phyloP scores from a whole-genome alignment of 2,113 vertebrate species.

The Epinephelus cyanopodus region DNA sequence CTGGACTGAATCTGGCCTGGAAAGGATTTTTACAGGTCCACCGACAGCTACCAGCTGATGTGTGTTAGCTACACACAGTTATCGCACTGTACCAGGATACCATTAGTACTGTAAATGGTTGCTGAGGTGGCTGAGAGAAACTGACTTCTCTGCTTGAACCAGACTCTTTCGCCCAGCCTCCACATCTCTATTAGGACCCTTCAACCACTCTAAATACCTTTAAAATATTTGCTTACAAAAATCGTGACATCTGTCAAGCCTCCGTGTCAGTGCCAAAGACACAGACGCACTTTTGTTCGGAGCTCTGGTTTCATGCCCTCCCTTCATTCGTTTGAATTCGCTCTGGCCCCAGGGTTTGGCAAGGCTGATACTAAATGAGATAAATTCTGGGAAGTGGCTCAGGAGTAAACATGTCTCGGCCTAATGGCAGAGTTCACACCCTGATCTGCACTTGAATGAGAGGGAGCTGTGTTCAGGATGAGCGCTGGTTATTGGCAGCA shows the following conservation, averaged over 20 bases:
- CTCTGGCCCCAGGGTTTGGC: constrained; percentile 42
- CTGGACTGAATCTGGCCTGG: not conserved
- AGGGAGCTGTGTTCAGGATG: constrained; percentile 41
- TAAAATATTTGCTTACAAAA: constrained; percentile 41
- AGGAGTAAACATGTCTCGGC: constrained; percentile 57
- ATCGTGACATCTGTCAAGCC: constrained; percentile 38
- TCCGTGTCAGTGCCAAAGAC: not conserved
- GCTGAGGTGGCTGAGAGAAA: not conserved
- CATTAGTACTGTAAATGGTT: not conserved
- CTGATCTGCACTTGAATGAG: constrained; percentile 38
- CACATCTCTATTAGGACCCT: not conserved
- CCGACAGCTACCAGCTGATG: not conserved
- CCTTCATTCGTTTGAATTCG: constrained; percentile 28
- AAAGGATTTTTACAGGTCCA: constrained; percentile 7
- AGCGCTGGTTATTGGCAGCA: constrained; percentile 7
- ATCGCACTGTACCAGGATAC: constrained; percentile 4
- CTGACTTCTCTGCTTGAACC: not conserved
- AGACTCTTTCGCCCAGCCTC: not conserved
- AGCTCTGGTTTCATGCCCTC: constrained; percentile 44
- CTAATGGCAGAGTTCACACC: constrained; percentile 68
- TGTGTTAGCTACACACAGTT: constrained; percentile 7
- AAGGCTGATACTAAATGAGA: constrained; percentile 55
- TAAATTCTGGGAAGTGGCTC: constrained; percentile 70
- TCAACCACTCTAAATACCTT: constrained; percentile 8
- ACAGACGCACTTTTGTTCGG: constrained; percentile 38